phyloP scores from a whole-genome alignment of 2,797 vertebrate genomes.

The Poeciliopsis paucimaculata region DNA sequence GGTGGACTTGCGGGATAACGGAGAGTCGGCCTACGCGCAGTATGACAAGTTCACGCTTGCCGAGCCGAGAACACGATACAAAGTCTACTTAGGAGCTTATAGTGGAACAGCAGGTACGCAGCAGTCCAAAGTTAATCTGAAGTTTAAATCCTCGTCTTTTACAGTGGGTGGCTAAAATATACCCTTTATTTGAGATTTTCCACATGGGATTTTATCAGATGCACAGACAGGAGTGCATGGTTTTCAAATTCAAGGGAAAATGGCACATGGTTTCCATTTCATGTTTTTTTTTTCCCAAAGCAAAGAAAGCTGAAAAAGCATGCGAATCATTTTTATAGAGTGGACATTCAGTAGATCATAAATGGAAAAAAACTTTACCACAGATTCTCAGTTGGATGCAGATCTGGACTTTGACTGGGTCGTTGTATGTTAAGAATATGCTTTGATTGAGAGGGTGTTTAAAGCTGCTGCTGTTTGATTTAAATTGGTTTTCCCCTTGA shows the following conservation, averaged over 20 bases:
- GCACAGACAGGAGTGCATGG: not conserved
- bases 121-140: not conserved
- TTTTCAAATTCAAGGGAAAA: not conserved
- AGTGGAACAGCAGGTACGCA: slow-evolving; percentile 90
- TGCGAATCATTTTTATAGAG: not conserved
- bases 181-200: not conserved
- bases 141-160: not conserved
- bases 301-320: not conserved
- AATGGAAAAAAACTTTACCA: not conserved
- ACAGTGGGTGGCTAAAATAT: not conserved
- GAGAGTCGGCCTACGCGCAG: slow-evolving; percentile 84
- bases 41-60: slow-evolving; percentile 88
- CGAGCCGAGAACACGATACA: slow-evolving; percentile 88
- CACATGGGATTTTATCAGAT: not conserved
- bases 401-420: not conserved
- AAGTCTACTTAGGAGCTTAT: slow-evolving; percentile 86
- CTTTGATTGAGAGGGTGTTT: not conserved
- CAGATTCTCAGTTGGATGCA: not conserved
- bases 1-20: slow-evolving; percentile 88
- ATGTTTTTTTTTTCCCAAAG: not conserved
- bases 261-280: not conserved
- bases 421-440: not conserved
- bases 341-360: not conserved
- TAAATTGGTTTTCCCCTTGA: not conserved
- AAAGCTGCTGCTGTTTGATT: not conserved